phyloP scores from a whole-genome alignment of 2,797 vertebrate species.

The Loris lydekkerianus region DNA sequence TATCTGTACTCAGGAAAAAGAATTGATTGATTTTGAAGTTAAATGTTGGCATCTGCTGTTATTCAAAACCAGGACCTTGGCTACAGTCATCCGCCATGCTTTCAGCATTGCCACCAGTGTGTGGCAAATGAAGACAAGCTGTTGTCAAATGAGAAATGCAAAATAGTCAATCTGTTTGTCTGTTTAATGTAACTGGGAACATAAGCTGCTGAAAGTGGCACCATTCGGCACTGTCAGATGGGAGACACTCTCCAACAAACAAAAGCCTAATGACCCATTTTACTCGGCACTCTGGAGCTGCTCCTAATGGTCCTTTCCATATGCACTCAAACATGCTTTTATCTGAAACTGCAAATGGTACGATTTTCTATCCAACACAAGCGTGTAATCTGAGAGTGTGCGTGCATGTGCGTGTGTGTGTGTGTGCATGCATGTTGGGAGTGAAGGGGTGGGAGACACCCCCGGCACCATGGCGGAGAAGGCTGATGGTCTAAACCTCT shows the following conservation, averaged over 20 bases:
- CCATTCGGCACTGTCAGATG: conserved; percentile 96
- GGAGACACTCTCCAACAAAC: conserved; percentile 96
- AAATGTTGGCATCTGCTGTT: conserved; percentile 92
- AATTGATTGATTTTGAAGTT: conserved; percentile 93
- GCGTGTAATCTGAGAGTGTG: conserved; percentile 89
- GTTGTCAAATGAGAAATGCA: conserved; percentile 96
- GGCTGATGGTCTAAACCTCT: conserved; percentile 89
- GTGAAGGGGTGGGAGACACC: background rate
- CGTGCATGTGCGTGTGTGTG: background rate
- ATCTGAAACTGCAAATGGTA: conserved; percentile 93
- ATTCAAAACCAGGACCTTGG: conserved; percentile 92
- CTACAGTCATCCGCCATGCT: conserved; percentile 88
- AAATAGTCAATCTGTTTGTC: conserved; percentile 97
- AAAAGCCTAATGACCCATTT: conserved; percentile 99
- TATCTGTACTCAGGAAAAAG: conserved; percentile 90
- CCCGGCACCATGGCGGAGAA: conserved; percentile 87
- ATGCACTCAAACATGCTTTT: conserved; percentile 94
- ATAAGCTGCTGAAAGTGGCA: conserved; percentile 93
- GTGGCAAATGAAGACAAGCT: conserved; percentile 93
- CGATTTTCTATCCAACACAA: conserved; percentile 91
- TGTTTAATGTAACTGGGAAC: conserved; percentile 96
- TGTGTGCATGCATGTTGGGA: conserved; percentile 7
- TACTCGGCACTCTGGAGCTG: conserved; percentile 94
- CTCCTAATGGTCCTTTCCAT: conserved; percentile 96
- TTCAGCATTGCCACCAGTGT: conserved; percentile 89